Evolutionary conservation across 2,888 invertebrate genomes (phyloP), one percentile per base, ranked within the genome.

Genomic region (Leptinotarsa rubiginosa): DNA sequence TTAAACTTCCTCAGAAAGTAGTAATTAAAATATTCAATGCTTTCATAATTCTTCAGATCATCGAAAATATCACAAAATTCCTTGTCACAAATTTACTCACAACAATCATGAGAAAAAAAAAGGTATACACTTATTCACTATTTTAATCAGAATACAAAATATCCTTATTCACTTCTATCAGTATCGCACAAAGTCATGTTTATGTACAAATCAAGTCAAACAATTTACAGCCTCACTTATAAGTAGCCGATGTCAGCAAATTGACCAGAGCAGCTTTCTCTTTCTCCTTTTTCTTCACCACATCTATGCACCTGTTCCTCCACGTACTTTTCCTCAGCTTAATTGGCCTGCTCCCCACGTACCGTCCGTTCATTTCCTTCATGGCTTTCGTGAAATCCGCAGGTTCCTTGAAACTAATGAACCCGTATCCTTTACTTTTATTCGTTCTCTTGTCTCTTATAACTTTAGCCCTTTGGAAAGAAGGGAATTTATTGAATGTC

Each of bases 291-390:
- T 97, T 98, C 79, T 96, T 92, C 0, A 98, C 98, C 0, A 96
- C 91, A 80, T 99, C 98, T 15, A 98, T 90, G 84, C 97, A 96
- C 76, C 99, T 91, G 81, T 95, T 96, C 83, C 94, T 95, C 99
- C 99, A 99, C 0, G 94, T 94, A 85, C 98, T 98, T 89, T 99
- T 99, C 25, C 99, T 90, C 72, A 99, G 89, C 87, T 99, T 99
- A 78, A 99, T 99, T 0, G 99, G 99, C 54, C 99, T 92, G 85
- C 98, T 99, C 74, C 99, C 99, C 0, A 99, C 99, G 87, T 99
- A 99, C 74, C 98, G 95, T 20, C 99, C 99, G 87, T 99, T 99
- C 96, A 99, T 97, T 90, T 99, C 99, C 85, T 98, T 96, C 95
- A 99, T 99, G 12, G 99, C 99, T 83, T 95, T 94, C 70, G 97